Evolutionary conservation across 1,140 invertebrate genomes (phyloP).

Genomic region (Chironomus tepperi): DNA sequence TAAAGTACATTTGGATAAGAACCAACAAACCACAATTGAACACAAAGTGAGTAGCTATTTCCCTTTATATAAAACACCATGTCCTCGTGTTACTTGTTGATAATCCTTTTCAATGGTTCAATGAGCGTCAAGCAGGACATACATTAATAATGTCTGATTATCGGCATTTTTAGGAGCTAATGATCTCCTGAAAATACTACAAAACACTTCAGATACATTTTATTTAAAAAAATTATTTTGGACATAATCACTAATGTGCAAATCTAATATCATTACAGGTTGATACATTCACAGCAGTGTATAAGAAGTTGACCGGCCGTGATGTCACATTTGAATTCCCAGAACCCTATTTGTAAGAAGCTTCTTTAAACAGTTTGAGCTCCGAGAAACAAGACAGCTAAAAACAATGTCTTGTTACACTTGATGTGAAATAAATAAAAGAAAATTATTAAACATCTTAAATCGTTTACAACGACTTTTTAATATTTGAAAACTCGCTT

Average conservation of each 20-base stretch:
- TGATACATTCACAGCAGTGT: constrained; percentile 95
- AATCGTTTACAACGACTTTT: neutral
- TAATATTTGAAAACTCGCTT: neutral
- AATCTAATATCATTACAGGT: constrained; percentile 58
- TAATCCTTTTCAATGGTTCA: constrained; percentile 27
- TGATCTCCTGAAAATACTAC: constrained; percentile 24
- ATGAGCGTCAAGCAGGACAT: constrained; percentile 38
- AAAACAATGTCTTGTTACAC: constrained; percentile 6
- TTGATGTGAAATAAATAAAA: neutral
- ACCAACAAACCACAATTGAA: constrained; percentile 97
- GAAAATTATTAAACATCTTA: constrained; percentile 2
- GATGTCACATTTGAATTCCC: constrained; percentile 99
- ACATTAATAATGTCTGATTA: constrained; percentile 29
- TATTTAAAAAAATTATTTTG: neutral
- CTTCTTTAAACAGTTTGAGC: neutral
- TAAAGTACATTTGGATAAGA: constrained; percentile 98
- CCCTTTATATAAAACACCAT: constrained; percentile 25
- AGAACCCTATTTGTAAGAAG: constrained; percentile 83
- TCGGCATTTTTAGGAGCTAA: constrained; percentile 29
- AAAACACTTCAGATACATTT: neutral
- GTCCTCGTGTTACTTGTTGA: constrained; percentile 27
- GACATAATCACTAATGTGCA: neutral
- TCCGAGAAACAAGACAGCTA: neutral
- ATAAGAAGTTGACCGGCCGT: constrained; percentile 97
- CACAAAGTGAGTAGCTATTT: constrained; percentile 71